Base-by-base conservation (phyloP, 2,888 invertebrate species). In the Nemoura dubitans region DNA sequence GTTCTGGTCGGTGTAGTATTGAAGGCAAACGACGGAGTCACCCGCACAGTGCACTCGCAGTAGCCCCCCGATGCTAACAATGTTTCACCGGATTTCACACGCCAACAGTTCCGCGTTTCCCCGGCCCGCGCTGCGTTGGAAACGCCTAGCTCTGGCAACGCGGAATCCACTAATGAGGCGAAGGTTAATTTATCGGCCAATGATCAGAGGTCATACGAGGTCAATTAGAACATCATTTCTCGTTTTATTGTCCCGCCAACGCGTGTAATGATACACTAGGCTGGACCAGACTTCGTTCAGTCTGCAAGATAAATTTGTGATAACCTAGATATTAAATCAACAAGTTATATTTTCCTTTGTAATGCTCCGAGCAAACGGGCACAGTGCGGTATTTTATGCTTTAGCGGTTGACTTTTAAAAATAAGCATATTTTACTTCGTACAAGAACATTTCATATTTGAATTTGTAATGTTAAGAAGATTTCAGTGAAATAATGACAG, bases 81-180 rank as follows among this genome's bases (percentile, higher is more conserved):
- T 7, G 81, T 81, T 81, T 14, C 59, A 59, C 29, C 10, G 81
- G 30, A 81, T 81, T 81, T 30, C n/a, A 25, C 81, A 81, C 21
- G n/a, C 81, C 81, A 42, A 42, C 25, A 25, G 29, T 6, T 27
- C 36, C 27, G 21, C 28, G 84, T 84, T 21, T 27, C 27, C 27
- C 59, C 14, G 10, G 28, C 28, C 25, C n/a, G n/a, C n/a, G n/a
- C n/a, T n/a, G n/a, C n/a, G n/a, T n/a, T n/a, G n/a, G n/a, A n/a
- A 28, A 42, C 26, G 27, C 83, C 59, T 21, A 59, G 59, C 59
- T 7, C 21, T 59, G 59, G 16, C 59, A 16, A 16, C 59, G 59
- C 27, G 84, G 84, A 84, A 84, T 84, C 25, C 29, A 59, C 59
- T 84, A 76, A 43, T 76, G 84, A 59, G 76, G 84, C 84, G 76